A percentile compares a stretch with the other conserved stretches of the same genome.
These are phyloP conservation scores for Temnothorax ravouxi DNA, from an alignment of 2,888 invertebrate species.

Conservation along the genomic window DNA sequence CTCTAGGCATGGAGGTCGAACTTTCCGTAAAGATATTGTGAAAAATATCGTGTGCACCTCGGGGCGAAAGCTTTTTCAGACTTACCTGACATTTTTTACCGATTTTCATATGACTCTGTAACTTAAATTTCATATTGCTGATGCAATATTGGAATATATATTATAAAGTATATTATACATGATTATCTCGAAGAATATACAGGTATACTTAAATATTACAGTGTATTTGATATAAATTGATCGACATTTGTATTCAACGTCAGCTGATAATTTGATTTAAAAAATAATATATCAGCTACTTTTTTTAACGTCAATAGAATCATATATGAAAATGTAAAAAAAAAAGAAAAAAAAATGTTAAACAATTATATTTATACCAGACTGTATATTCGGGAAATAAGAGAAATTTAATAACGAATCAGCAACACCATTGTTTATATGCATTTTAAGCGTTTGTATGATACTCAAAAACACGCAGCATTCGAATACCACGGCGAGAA, in stretches of 20 bases:
- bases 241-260: background rate
- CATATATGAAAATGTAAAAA: background rate
- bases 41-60: too few species aligned
- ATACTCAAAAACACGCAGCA: conserved; percentile 15
- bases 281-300: too few species aligned
- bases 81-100: conserved; percentile 26
- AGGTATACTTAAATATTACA: background rate
- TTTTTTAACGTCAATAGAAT: background rate
- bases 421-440: conserved; percentile 29
- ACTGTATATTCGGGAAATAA: background rate
- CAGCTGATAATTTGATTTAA: too few species aligned
- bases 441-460: conserved; percentile 36
- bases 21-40: too few species aligned
- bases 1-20: too few species aligned
- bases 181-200: background rate
- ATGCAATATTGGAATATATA: background rate
- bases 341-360: background rate
- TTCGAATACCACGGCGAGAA: background rate
- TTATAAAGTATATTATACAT: background rate
- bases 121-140: background rate
- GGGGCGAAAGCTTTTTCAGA: too few species aligned
- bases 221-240: background rate
- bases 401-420: conserved; percentile 39
- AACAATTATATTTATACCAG: conserved; percentile 22
- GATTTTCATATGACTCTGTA: background rate